A percentile compares a stretch with the other conserved stretches of the same genome.
These are phyloP conservation scores for Melanophora roralis DNA, from an alignment of 2,888 invertebrate genomes.

Conservation along the genomic window DNA sequence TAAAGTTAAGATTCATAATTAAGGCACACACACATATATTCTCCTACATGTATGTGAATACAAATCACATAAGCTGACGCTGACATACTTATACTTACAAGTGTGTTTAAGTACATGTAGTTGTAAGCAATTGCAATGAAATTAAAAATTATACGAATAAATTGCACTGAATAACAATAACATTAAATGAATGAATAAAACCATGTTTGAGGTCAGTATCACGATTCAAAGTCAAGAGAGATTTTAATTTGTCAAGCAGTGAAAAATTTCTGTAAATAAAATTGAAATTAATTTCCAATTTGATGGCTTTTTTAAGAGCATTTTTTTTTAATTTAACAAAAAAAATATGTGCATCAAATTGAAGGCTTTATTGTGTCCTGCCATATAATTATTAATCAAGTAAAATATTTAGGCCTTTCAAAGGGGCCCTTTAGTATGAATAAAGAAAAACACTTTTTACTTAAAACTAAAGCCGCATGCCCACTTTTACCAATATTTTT, in stretches of 20 bases:
- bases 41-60: too few relatives aligned
- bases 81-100: too few relatives aligned
- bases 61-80: not conserved
- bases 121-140: slow-evolving; percentile 6
- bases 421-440: too few relatives aligned
- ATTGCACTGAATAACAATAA: slow-evolving; percentile 13
- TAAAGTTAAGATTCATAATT: slow-evolving; percentile 44
- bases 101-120: not conserved
- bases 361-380: too few relatives aligned
- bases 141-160: slow-evolving; percentile 26
- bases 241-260: slow-evolving; percentile 19
- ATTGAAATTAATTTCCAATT: slow-evolving; percentile 10
- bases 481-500: too few relatives aligned
- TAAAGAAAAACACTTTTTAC: too few relatives aligned
- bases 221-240: slow-evolving; percentile 24
- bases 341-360: too few relatives aligned
- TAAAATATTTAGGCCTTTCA: too few relatives aligned
- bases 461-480: too few relatives aligned
- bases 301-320: not conserved
- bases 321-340: too few relatives aligned
- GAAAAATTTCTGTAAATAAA: slow-evolving; percentile 13
- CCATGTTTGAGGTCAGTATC: slow-evolving; percentile 16
- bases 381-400: too few relatives aligned
- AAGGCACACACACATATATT: not conserved
- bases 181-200: slow-evolving; percentile 20